Base-by-base conservation (phyloP, 1,140 invertebrate species). In the Telenomus remus region DNA sequence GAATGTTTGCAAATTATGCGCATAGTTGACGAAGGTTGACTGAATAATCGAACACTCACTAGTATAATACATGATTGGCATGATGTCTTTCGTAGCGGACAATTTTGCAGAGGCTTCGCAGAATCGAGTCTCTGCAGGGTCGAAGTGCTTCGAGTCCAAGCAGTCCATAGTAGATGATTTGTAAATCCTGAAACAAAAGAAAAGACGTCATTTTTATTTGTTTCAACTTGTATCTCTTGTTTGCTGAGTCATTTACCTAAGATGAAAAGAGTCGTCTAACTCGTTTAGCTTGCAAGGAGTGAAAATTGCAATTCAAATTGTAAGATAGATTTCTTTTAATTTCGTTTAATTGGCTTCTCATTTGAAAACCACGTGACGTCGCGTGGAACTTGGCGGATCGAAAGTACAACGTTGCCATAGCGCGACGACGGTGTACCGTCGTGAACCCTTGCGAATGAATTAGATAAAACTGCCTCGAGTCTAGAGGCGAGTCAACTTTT, bases 61-160 rank as follows among this genome's bases (percentile, higher is more conserved):
- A 93, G 84, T 94, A 95, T 1, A 95, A 89, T 15, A 95, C 93
- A 80, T 94, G 93, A 84, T 95, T 95, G 42, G 93, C 93, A 76
- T 93, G 91, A 81, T 94, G 93, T 50, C 90, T 90, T 81, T 94
- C 93, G 78, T 94, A 94, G 19, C 93, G 89, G 2, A 94, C 93
- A 39, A 91, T 89, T 82, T 91, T 91, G 82, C 93, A 94, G 6
- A 95, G 87, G 5, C 91, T 88, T 39, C 92, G 89, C 15, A 95
- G 88, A 51, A 92, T 90, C 8, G 92, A 92, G 81, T 95, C 94
- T 51, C 93, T 85, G 50, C 93, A 90, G 46, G 91, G 91, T 27
- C 92, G 90, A 66, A 95, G 85, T 16, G 93, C 93, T 84, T 94
- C 94, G 86, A 95, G 89, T 14, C 91, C 91, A 80, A 93, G 90